Percentiles rank a stretch among this genome's conserved stretches.
Conservation (phyloP, 1,140 invertebrate species). For the Zaprionus ghesquierei region DNA sequence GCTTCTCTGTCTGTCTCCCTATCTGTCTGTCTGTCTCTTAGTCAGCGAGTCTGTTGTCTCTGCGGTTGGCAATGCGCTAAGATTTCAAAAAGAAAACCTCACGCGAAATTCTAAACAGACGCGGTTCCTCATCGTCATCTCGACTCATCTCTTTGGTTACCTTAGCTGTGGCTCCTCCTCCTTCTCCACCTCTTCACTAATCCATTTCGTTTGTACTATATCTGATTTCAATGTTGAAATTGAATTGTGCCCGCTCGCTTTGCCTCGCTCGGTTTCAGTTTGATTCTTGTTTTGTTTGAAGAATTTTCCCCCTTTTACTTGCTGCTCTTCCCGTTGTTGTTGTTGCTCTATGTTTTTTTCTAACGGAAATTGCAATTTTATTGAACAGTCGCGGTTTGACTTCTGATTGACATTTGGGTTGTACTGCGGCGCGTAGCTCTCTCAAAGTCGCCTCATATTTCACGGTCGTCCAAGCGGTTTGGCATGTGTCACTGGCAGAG, state of each 20-base stretch:
- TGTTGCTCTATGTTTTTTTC: slow-evolving; percentile 28
- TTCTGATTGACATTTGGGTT: slow-evolving; percentile 73
- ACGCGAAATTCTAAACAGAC: slow-evolving; percentile 29
- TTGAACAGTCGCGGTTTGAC: slow-evolving; percentile 68
- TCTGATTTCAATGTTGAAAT: slow-evolving; percentile 74
- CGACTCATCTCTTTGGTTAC: slow-evolving; percentile 23
- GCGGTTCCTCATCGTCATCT: neutral
- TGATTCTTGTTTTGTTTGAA: slow-evolving; percentile 12
- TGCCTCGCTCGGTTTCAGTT: slow-evolving; percentile 47
- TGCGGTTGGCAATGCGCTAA: slow-evolving; percentile 25
- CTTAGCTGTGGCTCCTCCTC: slow-evolving; percentile 35
- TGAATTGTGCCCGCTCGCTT: slow-evolving; percentile 54
- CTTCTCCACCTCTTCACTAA: too few relatives aligned
- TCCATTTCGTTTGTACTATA: slow-evolving; percentile 33
- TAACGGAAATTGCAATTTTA: slow-evolving; percentile 66
- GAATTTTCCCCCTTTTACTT: slow-evolving; percentile 32
- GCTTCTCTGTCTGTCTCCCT: neutral
- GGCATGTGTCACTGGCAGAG: slow-evolving; percentile 60
- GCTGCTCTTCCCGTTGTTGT: slow-evolving; percentile 14
- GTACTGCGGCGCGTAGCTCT: slow-evolving; percentile 38
- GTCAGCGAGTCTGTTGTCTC: neutral
- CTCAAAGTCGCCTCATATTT: slow-evolving; percentile 61
- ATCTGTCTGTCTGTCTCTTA: neutral
- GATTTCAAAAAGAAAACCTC: slow-evolving; percentile 27
- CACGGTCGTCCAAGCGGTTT: slow-evolving; percentile 28